phyloP scores from a whole-genome alignment of 2,797 vertebrate species.

The Lepilemur septentrionalis region DNA sequence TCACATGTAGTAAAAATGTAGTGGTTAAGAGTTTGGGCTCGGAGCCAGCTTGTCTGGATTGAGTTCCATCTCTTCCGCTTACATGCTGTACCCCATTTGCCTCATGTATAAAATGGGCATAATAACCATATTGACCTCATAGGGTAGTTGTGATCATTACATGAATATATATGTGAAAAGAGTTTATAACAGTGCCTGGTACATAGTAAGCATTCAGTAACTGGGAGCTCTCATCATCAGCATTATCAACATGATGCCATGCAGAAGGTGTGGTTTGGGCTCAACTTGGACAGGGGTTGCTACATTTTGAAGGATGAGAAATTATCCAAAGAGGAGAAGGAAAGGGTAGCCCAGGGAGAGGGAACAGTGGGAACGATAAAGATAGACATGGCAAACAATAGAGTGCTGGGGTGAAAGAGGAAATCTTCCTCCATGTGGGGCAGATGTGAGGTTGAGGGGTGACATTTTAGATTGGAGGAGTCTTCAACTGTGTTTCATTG shows the following conservation, averaged over 20 bases:
- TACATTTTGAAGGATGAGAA: conserved; percentile 10
- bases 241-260: background rate
- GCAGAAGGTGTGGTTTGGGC: background rate
- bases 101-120: background rate
- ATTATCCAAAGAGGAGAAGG: background rate
- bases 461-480: background rate
- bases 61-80: background rate
- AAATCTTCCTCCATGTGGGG: background rate
- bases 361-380: background rate
- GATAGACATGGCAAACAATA: background rate
- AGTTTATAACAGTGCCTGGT: background rate
- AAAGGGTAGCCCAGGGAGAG: background rate
- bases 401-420: background rate
- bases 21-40: background rate
- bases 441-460: background rate
- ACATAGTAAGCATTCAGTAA: background rate
- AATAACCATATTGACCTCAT: background rate
- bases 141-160: background rate
- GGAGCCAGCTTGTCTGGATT: background rate
- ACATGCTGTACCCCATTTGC: background rate
- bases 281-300: background rate
- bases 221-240: background rate
- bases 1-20: background rate
- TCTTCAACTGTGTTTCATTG: background rate
- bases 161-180: background rate